Conservation (phyloP, 2,888 invertebrate species). For the Cetonia aurata region DNA sequence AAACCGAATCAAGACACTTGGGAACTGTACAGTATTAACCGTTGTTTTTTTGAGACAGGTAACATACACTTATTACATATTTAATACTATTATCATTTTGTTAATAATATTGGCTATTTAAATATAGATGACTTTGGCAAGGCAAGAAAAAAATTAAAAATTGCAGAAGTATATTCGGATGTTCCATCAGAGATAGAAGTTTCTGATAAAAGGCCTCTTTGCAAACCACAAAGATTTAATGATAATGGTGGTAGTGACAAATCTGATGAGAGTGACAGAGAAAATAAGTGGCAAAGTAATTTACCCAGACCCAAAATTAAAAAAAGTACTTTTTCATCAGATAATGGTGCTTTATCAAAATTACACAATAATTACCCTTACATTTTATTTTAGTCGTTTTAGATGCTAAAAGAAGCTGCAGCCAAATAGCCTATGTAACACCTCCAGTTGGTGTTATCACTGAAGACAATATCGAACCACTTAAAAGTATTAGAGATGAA, state of each 20-base stretch:
- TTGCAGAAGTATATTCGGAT: not conserved
- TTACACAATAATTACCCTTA: too few species aligned
- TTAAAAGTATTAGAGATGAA: not conserved
- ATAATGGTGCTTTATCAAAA: not conserved
- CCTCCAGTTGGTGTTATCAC: too few species aligned
- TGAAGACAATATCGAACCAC: not conserved
- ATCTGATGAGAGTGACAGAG: not conserved
- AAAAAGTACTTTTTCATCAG: not conserved
- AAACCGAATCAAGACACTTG: not conserved
- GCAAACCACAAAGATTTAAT: not conserved
- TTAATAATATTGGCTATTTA: not conserved
- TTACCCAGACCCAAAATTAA: conserved; percentile 6
- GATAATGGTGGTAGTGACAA: not conserved
- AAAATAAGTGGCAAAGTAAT: not conserved
- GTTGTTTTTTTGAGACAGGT: not conserved
- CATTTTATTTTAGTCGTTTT: too few species aligned
- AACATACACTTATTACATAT: not conserved
- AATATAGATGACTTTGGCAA: not conserved
- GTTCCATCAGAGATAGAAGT: not conserved
- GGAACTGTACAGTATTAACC: not conserved
- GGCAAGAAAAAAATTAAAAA: conserved; percentile 5
- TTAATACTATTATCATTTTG: too few species aligned
- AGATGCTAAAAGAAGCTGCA: too few species aligned
- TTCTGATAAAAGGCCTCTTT: not conserved
- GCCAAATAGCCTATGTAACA: too few species aligned